phyloP scores from a whole-genome alignment of 2,797 vertebrate species.

The Brachyrhaphis roseni region DNA sequence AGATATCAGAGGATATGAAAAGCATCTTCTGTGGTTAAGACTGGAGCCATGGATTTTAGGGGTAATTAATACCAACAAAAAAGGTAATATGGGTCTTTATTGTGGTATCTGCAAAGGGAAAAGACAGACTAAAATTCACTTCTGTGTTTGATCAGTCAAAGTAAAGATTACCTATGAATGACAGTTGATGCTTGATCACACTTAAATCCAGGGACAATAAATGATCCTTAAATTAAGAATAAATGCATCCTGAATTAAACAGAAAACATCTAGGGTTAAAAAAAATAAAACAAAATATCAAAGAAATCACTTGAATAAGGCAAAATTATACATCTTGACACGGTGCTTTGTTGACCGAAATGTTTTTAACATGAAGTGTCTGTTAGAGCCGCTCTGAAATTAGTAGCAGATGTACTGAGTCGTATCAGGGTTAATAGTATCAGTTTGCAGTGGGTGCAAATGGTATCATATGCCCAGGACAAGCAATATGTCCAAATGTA shows the following conservation, averaged over 20 bases:
- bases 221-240: neutral
- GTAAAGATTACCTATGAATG: neutral
- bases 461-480: neutral
- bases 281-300: neutral
- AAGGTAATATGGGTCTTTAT: conserved; percentile 15
- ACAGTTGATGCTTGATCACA: neutral
- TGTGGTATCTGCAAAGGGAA: conserved; percentile 22
- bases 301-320: neutral
- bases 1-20: conserved; percentile 42
- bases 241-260: neutral
- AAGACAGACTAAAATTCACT: conserved; percentile 21
- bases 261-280: neutral
- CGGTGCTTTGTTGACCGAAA: neutral
- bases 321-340: neutral
- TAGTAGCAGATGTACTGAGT: conserved; percentile 17
- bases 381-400: conserved; percentile 19
- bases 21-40: conserved; percentile 54
- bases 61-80: conserved; percentile 56
- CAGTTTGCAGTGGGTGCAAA: conserved; percentile 25
- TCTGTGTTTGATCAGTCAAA: conserved; percentile 1
- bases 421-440: conserved; percentile 33
- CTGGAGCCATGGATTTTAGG: conserved; percentile 49
- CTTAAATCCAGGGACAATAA: neutral
- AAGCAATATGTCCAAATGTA: neutral
- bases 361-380: neutral